phyloP scores from a whole-genome alignment of 2,888 invertebrate species.

The Pristionchus japonicus region DNA sequence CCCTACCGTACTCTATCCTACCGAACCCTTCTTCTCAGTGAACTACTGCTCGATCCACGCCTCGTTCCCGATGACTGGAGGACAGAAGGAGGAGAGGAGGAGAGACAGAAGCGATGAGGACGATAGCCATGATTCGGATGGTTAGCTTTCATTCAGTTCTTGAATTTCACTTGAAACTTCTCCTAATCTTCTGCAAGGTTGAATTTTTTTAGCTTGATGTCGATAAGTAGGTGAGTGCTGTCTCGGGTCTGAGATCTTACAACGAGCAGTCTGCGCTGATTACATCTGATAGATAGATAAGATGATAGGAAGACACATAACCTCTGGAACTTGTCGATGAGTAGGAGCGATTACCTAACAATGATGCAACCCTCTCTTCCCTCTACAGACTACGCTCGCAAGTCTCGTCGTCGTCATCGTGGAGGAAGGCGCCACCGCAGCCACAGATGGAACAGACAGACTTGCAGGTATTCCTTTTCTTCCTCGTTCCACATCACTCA shows the following conservation, averaged over 20 bases:
- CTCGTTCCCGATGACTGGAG: constrained; percentile 60
- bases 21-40: constrained; percentile 50
- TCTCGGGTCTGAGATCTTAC: no score
- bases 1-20: neutral
- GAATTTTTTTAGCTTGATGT: neutral
- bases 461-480: constrained; percentile 50
- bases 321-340: no score
- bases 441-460: constrained; percentile 48
- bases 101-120: neutral
- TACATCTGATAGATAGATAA: no score
- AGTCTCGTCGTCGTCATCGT: constrained; percentile 42
- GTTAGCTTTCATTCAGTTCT: neutral
- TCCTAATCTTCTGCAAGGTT: neutral
- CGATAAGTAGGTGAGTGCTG: no score
- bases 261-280: no score
- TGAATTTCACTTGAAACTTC: neutral
- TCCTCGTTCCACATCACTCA: no score
- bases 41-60: constrained; percentile 65
- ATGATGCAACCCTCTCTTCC: neutral
- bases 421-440: constrained; percentile 46
- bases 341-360: neutral
- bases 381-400: constrained; percentile 33
- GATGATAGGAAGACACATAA: no score
- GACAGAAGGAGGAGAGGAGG: constrained; percentile 16
- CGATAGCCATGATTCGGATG: constrained; percentile 1